Evolutionary conservation across 2,113 vertebrate species (phyloP), one percentile per base, ranked within the genome.

Genomic region (Takifugu bimaculatus): DNA sequence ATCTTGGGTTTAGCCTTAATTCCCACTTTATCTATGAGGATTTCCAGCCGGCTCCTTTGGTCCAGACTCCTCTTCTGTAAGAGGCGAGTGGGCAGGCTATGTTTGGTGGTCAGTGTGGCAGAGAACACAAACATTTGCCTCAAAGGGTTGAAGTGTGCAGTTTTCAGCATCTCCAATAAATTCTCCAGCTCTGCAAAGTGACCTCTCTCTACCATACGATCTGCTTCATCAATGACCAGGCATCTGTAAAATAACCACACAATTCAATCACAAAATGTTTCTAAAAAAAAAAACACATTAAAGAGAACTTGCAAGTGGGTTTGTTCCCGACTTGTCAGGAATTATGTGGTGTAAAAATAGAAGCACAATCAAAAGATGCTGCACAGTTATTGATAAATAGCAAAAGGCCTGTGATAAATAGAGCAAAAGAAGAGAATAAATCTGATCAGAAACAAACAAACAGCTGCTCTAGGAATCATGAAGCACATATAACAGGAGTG

Each of bases 111-210:
- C 74, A 99, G 86, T 0, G 97, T 99, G 64, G 96, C 97, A 3
- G 97, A 99, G 87, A 99, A 99, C 65, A 99, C 93, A 56, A 99
- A 95, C 0, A 90, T 96, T 86, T 98, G 96, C 64, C 97, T 92
- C 39, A 75, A 85, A 35, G 94, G 92, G 64, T 93, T 98, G 68
- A 93, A 94, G 5, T 97, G 91, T 5, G 90, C 84, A 0, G 93
- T 94, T 77, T 86, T 93, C 50, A 99, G 90, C 91, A 98, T 74
- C 85, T 99, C 97, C 45, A 99, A 78, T 60, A 99, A 85, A 78
- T 89, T 93, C 56, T 95, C 93, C 69, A 99, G 92, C 84, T 99
- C 96, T 4, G 91, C 90, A 74, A 96, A 99, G 86, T 99, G 97
- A 52, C 95, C 96, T 75, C 90, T 93, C 81, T 99, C 95, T 56